Conservation (phyloP, 2,888 invertebrate genomes). For the Trypoxylon attenuatum region DNA sequence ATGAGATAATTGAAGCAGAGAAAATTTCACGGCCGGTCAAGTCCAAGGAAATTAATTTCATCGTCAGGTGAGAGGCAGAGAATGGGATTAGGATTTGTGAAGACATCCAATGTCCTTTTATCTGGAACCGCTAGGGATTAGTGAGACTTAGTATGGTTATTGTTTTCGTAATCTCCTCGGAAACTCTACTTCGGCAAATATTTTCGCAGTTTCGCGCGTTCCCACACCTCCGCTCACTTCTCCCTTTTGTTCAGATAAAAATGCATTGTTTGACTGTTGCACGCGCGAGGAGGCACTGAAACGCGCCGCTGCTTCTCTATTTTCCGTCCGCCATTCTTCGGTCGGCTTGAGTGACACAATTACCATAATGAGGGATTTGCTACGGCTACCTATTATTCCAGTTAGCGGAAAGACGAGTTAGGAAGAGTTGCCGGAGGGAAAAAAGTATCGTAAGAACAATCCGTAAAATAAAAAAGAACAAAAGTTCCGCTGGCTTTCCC, state of each 20-base stretch:
- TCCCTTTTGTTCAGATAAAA: background rate
- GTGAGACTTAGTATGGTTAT: slow-evolving; percentile 48
- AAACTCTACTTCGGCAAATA: slow-evolving; percentile 27
- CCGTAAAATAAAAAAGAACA: background rate
- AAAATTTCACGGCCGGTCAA: slow-evolving; percentile 33
- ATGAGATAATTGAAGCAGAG: background rate
- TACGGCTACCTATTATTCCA: no score
- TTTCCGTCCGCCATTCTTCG: no score
- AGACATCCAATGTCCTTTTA: slow-evolving; percentile 40
- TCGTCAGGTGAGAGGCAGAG: slow-evolving; percentile 37
- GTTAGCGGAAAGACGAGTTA: no score
- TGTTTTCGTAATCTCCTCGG: slow-evolving; percentile 50
- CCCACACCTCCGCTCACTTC: background rate
- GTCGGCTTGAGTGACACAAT: no score
- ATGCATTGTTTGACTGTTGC: background rate
- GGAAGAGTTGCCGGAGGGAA: background rate
- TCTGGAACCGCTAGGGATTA: slow-evolving; percentile 42
- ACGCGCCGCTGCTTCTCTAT: no score
- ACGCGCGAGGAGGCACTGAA: no score
- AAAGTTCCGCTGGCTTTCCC: no score
- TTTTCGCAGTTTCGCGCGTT: slow-evolving; percentile 17
- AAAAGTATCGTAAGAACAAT: background rate
- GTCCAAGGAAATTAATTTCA: slow-evolving; percentile 44
- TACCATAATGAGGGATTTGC: no score
- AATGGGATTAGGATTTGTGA: slow-evolving; percentile 48